Percentiles rank a stretch among this genome's conserved stretches.
Conservation (phyloP, 2,113 vertebrate species). For the Casuarius casuarius region DNA sequence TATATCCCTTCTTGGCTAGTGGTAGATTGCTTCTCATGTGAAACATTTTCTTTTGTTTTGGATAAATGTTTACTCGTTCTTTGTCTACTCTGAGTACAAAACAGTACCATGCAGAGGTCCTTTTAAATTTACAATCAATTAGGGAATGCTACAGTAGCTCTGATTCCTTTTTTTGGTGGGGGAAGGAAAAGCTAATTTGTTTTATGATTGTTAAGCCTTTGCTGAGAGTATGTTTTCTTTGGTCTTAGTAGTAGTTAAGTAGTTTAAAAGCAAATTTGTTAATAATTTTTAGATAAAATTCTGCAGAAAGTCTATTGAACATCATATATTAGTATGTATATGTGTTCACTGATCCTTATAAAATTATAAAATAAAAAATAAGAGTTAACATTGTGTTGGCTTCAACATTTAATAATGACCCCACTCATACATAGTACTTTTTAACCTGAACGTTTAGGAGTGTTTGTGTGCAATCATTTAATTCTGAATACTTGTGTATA, state of each 20-base stretch:
- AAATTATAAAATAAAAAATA: conserved; percentile 20
- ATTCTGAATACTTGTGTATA: neutral
- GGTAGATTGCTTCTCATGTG: neutral
- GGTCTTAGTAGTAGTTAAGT: conserved; percentile 31
- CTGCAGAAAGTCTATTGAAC: neutral
- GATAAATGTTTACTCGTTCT: conserved; percentile 29
- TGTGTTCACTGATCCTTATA: neutral
- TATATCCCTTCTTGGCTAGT: neutral
- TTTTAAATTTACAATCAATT: conserved; percentile 45
- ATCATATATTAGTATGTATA: neutral
- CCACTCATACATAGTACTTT: neutral
- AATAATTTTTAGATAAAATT: conserved; percentile 54
- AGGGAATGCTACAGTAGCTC: conserved; percentile 42
- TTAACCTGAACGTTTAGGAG: neutral
- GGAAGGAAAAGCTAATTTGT: conserved; percentile 8
- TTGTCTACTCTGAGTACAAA: conserved; percentile 23
- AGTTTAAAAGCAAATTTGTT: conserved; percentile 23
- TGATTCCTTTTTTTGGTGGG: neutral
- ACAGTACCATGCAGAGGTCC: neutral
- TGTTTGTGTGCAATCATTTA: neutral
- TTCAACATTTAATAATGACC: neutral
- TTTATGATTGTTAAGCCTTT: conserved; percentile 13
- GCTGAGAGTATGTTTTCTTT: neutral
- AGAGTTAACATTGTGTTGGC: conserved; percentile 14
- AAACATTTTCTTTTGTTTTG: conserved; percentile 42